Evolutionary conservation across 2,888 invertebrate species (phyloP).

Genomic region (Acanthosepion esculentum): DNA sequence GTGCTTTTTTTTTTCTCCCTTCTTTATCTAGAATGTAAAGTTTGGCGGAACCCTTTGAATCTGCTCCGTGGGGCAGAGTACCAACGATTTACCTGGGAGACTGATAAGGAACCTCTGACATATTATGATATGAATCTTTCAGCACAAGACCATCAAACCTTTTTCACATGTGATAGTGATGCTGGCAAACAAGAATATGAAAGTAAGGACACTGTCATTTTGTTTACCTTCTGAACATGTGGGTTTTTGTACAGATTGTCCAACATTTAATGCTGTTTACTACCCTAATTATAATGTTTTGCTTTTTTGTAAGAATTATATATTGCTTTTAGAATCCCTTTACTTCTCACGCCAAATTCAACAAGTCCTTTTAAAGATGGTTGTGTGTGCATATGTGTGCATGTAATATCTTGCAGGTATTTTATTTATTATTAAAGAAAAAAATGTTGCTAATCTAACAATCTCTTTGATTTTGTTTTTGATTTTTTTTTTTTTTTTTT

Average conservation of each 20-base stretch:
- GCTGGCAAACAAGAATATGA: conserved; percentile 90
- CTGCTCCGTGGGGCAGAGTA: conserved; percentile 97
- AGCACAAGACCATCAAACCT: conserved; percentile 98
- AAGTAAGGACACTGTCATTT: conserved; percentile 76
- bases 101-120: conserved; percentile 94
- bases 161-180: conserved; percentile 93
- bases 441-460: too few relatives aligned
- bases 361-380: too few relatives aligned
- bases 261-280: too few relatives aligned
- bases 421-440: too few relatives aligned
- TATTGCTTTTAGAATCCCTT: too few relatives aligned
- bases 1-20: background rate
- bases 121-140: conserved; percentile 99
- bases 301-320: too few relatives aligned
- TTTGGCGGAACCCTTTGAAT: conserved; percentile 97
- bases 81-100: conserved; percentile 92
- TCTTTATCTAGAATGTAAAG: conserved; percentile 85
- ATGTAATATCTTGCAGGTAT: too few relatives aligned
- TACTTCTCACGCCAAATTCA: too few relatives aligned
- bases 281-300: too few relatives aligned
- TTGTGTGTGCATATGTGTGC: too few relatives aligned
- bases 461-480: too few relatives aligned
- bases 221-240: background rate
- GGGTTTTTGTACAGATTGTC: background rate
- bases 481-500: too few relatives aligned